A percentile compares a stretch with the other conserved stretches of the same genome.
phyloP scores from a whole-genome alignment of 2,113 vertebrate species.

The Paradisaea rubra region DNA sequence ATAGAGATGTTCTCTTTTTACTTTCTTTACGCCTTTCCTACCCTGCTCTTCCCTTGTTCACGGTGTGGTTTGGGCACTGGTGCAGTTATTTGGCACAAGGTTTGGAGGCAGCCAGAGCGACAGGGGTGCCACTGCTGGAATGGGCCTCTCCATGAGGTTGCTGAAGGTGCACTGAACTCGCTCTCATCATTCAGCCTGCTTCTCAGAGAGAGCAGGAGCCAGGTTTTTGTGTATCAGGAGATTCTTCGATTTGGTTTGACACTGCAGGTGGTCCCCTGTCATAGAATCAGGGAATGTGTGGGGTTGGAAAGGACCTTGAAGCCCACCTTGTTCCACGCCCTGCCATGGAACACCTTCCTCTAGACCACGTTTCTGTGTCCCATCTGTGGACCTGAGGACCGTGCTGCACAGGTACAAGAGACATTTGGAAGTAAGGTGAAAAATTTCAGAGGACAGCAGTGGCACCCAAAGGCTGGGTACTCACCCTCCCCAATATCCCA shows the following conservation, averaged over 20 bases:
- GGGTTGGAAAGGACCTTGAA: neutral
- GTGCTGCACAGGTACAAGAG: neutral
- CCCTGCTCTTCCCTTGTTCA: neutral
- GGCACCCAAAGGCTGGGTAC: neutral
- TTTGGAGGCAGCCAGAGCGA: neutral
- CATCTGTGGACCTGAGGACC: rapidly evolving
- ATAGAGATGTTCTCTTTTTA: neutral
- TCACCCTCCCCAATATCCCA: neutral
- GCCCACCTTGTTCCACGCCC: neutral
- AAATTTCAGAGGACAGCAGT: neutral
- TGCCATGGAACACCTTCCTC: neutral
- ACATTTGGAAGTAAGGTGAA: neutral
- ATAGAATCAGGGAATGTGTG: neutral
- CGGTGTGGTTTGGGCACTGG: neutral
- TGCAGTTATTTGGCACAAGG: neutral
- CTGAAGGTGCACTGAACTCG: neutral
- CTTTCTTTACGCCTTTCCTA: neutral
- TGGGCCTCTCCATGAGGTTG: neutral
- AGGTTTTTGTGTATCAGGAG: neutral
- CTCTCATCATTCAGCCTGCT: neutral
- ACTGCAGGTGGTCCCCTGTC: neutral
- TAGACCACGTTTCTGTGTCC: neutral
- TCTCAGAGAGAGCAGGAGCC: neutral
- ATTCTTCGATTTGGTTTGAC: neutral
- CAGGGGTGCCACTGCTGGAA: neutral